Evolutionary conservation across 2,797 vertebrate genomes (phyloP).

Genomic region (Dipus sagitta): DNA sequence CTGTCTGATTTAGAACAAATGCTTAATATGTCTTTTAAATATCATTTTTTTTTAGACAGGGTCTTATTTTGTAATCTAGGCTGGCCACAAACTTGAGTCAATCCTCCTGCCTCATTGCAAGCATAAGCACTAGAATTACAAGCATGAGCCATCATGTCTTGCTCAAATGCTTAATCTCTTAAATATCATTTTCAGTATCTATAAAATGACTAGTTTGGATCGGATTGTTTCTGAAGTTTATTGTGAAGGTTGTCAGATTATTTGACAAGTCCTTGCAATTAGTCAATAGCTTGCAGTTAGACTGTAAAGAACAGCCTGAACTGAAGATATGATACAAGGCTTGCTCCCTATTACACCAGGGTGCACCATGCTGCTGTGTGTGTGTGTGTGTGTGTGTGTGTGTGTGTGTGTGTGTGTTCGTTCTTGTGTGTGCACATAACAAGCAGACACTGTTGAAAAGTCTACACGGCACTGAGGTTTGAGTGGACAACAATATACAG

Average conservation of each 20-base stretch:
- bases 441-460: neutral
- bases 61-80: too few relatives aligned
- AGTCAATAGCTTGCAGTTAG: conserved; percentile 26
- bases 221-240: conserved; percentile 40
- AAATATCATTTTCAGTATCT: conserved; percentile 19
- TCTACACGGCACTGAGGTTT: neutral
- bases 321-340: neutral
- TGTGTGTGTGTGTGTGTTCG: neutral
- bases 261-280: conserved; percentile 36
- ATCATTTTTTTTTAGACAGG: too few relatives aligned
- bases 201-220: conserved; percentile 51
- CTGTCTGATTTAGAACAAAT: conserved; percentile 41
- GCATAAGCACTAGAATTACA: too few relatives aligned
- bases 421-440: too few relatives aligned
- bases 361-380: neutral
- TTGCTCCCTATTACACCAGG: neutral
- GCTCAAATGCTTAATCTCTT: conserved; percentile 32
- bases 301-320: neutral
- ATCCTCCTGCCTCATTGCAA: too few relatives aligned
- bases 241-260: neutral
- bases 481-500: neutral
- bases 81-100: too few relatives aligned
- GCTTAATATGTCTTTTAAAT: neutral
- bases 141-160: too few relatives aligned
- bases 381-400: neutral